Evolutionary conservation across 1,140 invertebrate genomes (phyloP), one percentile per base, ranked within the genome.

Genomic region (Eumaeus atala): DNA sequence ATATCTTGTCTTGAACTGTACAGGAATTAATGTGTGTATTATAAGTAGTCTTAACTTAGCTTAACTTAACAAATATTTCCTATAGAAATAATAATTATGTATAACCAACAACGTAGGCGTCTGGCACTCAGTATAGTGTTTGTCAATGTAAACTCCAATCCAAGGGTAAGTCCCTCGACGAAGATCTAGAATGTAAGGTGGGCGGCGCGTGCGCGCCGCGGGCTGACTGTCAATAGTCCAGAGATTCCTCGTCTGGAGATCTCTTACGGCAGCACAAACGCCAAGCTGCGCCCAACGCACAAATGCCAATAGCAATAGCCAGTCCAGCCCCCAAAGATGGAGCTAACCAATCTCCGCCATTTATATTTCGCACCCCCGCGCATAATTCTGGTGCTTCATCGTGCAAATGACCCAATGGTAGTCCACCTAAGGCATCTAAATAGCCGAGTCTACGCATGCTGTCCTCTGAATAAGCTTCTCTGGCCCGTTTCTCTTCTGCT

Each of bases 321-420:
- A 86, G 54, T 4, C 68, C 74, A 37, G 77, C 84, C n/a, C 81
- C 87, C 42, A 88, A 62, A 10, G 70, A 72, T 28, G 86, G 72
- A 11, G 84, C 84, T 51, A 76, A 70, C 87, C 87, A 88, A 55
- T 88, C 84, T 2, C 74, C 69, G 0, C 70, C 62, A 10, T 70
- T 75, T 9, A 64, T 58, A 52, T 67, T 80, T 12, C 75, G 70
- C 1, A 70, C 72, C n/a, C 81, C 69, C 9, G 82, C 82, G 68
- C 92, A 93, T 11, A 93, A 78, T 61, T 92, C 91, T 3, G 90
- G 88, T 2, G 91, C 89, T 67, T 93, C 92, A 67, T 93, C 92
- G 63, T 91, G 88, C 44, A 91, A 75, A 34, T 88, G 78, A 16
- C 89, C 84, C 21, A 87, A 75, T 63, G 74, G 75, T 58, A 81